These are phyloP conservation scores for Climacteris rufus DNA, from an alignment of 2,113 vertebrate genomes.

Conservation along the genomic window DNA sequence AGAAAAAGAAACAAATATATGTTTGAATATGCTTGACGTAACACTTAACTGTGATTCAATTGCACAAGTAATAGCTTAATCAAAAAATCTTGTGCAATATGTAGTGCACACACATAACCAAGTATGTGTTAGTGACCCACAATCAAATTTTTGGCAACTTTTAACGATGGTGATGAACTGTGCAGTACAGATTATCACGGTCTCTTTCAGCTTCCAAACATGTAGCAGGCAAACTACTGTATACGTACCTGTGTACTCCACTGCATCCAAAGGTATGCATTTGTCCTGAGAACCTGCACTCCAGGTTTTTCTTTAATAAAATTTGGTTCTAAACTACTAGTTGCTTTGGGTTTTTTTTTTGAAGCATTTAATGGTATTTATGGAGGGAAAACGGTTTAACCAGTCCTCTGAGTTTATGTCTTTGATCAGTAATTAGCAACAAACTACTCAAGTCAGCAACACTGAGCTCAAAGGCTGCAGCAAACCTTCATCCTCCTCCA, in stretches of 20 bases:
- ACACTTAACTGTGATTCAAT: conserved; percentile 59
- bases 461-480: not conserved
- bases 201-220: conserved; percentile 51
- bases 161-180: conserved; percentile 57
- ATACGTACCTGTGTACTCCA: conserved; percentile 67
- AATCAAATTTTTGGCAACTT: conserved; percentile 48
- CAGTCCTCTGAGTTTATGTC: not conserved
- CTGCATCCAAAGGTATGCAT: conserved; percentile 72
- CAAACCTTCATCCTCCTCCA: not conserved
- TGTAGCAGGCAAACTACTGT: conserved; percentile 67
- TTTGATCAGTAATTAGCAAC: not conserved
- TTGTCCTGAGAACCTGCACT: conserved; percentile 67
- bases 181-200: conserved; percentile 53
- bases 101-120: conserved; percentile 73
- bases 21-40: conserved; percentile 70
- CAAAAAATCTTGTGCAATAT: conserved; percentile 67
- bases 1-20: conserved; percentile 47
- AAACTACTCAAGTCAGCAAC: not conserved
- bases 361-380: not conserved
- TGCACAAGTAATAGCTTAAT: conserved; percentile 62
- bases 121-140: conserved; percentile 69
- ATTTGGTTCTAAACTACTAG: conserved; percentile 28
- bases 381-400: not conserved
- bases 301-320: conserved; percentile 70
- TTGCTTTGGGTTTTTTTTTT: not conserved